Conservation (phyloP, 1,140 invertebrate species). For the Notospermus geniculatus region DNA sequence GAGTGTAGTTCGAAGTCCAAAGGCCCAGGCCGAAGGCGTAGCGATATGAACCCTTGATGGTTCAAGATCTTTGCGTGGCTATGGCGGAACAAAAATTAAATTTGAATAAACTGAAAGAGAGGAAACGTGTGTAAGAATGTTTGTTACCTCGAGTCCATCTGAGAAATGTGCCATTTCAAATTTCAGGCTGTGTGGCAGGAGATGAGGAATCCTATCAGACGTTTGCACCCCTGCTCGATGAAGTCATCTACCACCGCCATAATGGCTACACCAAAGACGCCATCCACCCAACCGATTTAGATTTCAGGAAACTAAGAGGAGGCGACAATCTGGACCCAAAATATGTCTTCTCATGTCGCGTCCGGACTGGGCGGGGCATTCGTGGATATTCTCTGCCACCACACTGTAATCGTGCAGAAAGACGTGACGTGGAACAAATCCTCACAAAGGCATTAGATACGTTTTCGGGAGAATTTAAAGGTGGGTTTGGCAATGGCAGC, state of each 20-base stretch:
- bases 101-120: no score
- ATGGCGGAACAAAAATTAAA: slow-evolving; percentile 26
- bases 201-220: slow-evolving; percentile 21
- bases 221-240: slow-evolving; percentile 18
- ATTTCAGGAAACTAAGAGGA: slow-evolving; percentile 14
- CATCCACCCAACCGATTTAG: slow-evolving; percentile 14
- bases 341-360: slow-evolving; percentile 26
- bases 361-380: slow-evolving; percentile 26
- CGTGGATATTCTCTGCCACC: slow-evolving; percentile 30
- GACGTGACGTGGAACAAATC: slow-evolving; percentile 27
- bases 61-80: slow-evolving; percentile 32
- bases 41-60: no score
- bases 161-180: no score
- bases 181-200: slow-evolving; percentile 17
- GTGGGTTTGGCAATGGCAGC: slow-evolving; percentile 23
- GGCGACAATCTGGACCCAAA: slow-evolving; percentile 12
- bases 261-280: slow-evolving; percentile 9
- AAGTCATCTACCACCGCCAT: slow-evolving; percentile 21
- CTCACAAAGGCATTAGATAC: slow-evolving; percentile 18
- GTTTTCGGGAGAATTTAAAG: slow-evolving; percentile 23
- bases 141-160: no score
- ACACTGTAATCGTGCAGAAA: slow-evolving; percentile 24
- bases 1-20: no score
- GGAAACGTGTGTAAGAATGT: no score
- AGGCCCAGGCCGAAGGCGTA: slow-evolving; percentile 22